Conservation (phyloP, 1,140 invertebrate genomes). For the Drosophila virilis region DNA sequence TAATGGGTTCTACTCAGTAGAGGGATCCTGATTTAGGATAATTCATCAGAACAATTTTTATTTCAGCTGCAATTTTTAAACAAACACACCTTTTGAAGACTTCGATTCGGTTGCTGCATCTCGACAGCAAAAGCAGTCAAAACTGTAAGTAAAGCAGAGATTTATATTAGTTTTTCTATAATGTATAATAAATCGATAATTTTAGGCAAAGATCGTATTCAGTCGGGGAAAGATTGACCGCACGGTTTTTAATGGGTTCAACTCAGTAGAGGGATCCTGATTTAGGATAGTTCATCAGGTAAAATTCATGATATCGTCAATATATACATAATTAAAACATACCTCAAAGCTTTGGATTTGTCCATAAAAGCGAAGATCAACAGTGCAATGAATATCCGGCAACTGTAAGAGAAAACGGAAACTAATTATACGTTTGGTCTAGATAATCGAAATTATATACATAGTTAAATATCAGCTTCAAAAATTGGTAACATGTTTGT, state of each 20-base stretch:
- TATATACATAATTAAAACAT: not conserved
- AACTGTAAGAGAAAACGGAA: constrained; percentile 4
- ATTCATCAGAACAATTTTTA: constrained; percentile 53
- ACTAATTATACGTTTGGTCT: not conserved
- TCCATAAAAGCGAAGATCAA: not conserved
- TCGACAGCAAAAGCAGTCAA: too few species aligned
- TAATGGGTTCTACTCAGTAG: constrained; percentile 80
- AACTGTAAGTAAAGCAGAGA: too few species aligned
- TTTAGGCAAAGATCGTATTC: constrained; percentile 21
- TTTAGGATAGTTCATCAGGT: constrained; percentile 61
- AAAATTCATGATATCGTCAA: not conserved
- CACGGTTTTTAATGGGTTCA: constrained; percentile 80
- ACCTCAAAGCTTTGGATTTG: constrained; percentile 15
- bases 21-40: constrained; percentile 68
- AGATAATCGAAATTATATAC: not conserved
- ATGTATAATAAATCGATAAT: too few species aligned
- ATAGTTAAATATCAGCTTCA: constrained; percentile 53
- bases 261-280: constrained; percentile 80
- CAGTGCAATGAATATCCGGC: not conserved
- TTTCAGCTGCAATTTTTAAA: too few species aligned
- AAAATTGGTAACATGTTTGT: constrained; percentile 73
- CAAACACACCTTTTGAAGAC: too few species aligned
- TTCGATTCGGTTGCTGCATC: too few species aligned
- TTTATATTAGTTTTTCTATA: too few species aligned
- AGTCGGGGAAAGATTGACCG: constrained; percentile 72